Evolutionary conservation across 1,140 invertebrate genomes (phyloP).

Genomic region (Portunus trituberculatus): DNA sequence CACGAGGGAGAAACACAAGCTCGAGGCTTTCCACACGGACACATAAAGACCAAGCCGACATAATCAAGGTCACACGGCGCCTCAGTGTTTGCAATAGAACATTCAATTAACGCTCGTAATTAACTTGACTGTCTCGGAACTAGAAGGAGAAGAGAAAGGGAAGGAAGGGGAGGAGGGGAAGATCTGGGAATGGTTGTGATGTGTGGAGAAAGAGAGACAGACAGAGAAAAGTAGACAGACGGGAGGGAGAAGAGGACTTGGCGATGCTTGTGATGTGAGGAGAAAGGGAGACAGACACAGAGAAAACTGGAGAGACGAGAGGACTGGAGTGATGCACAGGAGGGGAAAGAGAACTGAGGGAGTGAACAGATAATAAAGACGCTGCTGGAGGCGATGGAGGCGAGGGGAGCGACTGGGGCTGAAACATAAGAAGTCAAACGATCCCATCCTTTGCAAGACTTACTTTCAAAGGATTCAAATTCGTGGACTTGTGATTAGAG

Average conservation of each 20-base stretch:
- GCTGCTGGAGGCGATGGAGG: neutral
- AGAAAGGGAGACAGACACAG: neutral
- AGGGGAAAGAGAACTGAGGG: neutral
- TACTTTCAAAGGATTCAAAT: neutral
- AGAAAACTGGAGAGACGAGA: neutral
- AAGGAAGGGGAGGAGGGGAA: neutral
- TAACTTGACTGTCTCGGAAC: neutral
- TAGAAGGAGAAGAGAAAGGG: neutral
- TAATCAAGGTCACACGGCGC: neutral
- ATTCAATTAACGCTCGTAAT: conserved; percentile 15
- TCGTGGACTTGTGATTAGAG: neutral
- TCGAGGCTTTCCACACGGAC: no score
- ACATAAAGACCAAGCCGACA: neutral
- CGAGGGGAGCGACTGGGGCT: neutral
- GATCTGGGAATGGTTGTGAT: neutral
- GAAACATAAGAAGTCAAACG: neutral
- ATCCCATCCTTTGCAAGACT: neutral
- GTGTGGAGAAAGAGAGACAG: neutral
- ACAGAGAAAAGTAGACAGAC: neutral
- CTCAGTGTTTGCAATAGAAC: neutral
- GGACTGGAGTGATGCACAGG: neutral
- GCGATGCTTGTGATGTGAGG: neutral
- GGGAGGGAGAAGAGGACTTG: neutral
- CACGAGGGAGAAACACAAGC: no score
- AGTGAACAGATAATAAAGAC: neutral